Percentiles rank a stretch among this genome's conserved stretches.
Evolutionary conservation across 2,113 vertebrate species (phyloP).

Genomic region (Anser cygnoides): DNA sequence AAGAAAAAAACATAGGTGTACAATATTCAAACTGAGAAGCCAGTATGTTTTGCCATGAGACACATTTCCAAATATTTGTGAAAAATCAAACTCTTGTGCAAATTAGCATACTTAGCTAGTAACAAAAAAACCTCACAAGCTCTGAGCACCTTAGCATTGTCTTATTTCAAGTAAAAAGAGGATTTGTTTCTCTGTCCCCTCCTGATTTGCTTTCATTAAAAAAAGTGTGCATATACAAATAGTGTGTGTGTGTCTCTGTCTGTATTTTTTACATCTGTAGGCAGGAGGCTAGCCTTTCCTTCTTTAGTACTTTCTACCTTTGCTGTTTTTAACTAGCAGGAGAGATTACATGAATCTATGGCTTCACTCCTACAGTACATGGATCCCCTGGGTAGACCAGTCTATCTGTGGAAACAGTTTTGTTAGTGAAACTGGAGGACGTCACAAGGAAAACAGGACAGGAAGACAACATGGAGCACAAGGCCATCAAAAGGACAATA

Average conservation of each 20-base stretch:
- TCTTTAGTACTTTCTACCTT: background rate
- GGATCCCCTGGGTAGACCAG: too few species aligned
- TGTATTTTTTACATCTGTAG: background rate
- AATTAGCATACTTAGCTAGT: background rate
- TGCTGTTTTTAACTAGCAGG: background rate
- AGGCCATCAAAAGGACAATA: background rate
- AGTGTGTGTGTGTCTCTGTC: too few species aligned
- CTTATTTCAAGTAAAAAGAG: background rate
- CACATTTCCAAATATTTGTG: background rate
- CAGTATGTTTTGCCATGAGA: background rate
- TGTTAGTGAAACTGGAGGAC: background rate
- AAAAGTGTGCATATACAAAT: accelerated
- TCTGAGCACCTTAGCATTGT: background rate
- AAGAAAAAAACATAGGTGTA: accelerated
- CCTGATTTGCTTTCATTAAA: background rate
- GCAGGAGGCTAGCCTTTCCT: background rate
- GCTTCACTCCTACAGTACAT: background rate
- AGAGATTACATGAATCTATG: background rate
- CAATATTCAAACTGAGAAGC: background rate
- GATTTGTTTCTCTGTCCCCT: background rate
- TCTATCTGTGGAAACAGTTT: background rate
- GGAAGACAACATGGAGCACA: background rate
- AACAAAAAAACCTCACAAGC: background rate
- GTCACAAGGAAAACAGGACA: background rate
- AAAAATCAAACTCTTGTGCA: background rate